Conservation (phyloP, 2,797 vertebrate species). For the Phrynocephalus guinanensis region DNA sequence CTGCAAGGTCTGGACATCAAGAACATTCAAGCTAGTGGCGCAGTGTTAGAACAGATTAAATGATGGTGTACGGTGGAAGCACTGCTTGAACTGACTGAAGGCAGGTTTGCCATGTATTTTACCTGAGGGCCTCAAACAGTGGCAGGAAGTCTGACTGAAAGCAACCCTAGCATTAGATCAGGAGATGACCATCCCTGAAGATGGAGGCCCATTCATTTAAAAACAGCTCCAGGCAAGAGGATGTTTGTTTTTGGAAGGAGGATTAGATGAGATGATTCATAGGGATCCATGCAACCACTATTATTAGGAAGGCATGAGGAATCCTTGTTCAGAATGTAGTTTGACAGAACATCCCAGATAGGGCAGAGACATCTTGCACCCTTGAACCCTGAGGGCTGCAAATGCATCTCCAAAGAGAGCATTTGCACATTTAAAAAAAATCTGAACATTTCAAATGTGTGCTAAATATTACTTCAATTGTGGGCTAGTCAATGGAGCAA, state of each 20-base stretch:
- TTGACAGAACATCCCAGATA: neutral
- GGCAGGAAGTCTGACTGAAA: too few species aligned
- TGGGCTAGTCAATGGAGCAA: neutral
- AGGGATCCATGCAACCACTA: neutral
- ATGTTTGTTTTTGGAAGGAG: neutral
- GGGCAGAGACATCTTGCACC: neutral
- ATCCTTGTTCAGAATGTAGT: neutral
- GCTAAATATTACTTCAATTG: neutral
- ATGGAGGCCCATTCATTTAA: neutral
- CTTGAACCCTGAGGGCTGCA: neutral
- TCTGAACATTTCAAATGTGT: neutral
- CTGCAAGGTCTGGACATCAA: neutral
- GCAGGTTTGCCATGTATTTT: neutral
- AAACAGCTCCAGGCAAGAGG: neutral
- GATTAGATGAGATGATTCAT: neutral
- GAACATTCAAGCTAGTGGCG: neutral
- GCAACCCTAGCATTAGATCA: too few species aligned
- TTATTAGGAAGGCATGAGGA: neutral
- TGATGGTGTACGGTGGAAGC: neutral
- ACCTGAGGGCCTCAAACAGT: too few species aligned
- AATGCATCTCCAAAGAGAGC: neutral
- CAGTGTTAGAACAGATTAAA: neutral
- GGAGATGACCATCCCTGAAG: neutral
- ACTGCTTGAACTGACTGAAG: neutral
- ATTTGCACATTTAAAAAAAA: neutral